Conservation (phyloP, 2,113 vertebrate genomes). For the Spea multiplicata region DNA sequence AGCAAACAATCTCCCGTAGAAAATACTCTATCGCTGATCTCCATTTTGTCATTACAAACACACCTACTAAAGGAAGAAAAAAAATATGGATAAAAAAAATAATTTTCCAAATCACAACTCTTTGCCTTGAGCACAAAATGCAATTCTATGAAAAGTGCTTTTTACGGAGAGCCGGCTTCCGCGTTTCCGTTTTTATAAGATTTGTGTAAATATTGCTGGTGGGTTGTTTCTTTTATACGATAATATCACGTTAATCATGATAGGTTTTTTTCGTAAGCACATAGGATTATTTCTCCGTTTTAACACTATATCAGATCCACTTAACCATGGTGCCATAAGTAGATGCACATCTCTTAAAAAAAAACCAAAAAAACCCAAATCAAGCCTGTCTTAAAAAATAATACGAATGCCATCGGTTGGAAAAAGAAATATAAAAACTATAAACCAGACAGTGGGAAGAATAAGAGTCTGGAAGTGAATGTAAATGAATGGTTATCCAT, state of each 20-base stretch:
- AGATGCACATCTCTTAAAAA: not conserved
- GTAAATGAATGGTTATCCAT: not conserved
- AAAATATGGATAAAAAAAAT: not conserved
- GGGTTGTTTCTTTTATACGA: constrained; percentile 1
- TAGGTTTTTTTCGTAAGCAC: constrained; percentile 1
- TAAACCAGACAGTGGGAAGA: not conserved
- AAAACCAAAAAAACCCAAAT: not conserved
- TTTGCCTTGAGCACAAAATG: constrained; percentile 30
- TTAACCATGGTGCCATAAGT: not conserved
- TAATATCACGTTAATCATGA: constrained; percentile 21
- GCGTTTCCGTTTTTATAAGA: not conserved
- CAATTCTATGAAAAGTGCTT: constrained; percentile 30
- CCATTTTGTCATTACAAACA: not conserved
- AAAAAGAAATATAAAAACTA: not conserved
- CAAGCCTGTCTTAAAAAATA: not conserved
- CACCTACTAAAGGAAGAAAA: not conserved
- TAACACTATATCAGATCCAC: constrained; percentile 1
- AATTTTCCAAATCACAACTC: constrained; percentile 22
- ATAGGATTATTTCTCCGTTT: constrained; percentile 6
- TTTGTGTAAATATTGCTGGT: constrained; percentile 34
- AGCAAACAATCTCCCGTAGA: constrained; percentile 14
- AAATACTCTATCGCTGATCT: not conserved
- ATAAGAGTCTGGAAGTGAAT: not conserved
- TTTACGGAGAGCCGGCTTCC: constrained; percentile 11
- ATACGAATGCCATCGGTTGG: not conserved